These are phyloP conservation scores for Platyscapa corneri DNA, from an alignment of 1,140 invertebrate genomes.

Conservation along the genomic window DNA sequence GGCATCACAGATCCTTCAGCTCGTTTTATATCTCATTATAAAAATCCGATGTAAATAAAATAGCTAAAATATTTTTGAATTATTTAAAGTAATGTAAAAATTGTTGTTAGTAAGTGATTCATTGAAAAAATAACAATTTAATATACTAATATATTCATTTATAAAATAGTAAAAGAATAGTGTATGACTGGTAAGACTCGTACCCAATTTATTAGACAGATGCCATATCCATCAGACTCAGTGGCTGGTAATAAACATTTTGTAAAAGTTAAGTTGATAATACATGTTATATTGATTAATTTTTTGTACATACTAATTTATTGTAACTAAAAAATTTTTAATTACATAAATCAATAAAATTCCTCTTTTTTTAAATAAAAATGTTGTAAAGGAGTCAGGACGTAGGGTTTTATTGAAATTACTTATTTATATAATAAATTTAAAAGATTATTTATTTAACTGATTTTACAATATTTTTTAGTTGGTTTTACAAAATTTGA, in stretches of 20 bases:
- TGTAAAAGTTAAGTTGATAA: not conserved
- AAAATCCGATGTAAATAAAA: constrained; percentile 61
- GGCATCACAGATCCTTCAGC: constrained; percentile 85
- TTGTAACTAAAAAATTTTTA: too few species aligned
- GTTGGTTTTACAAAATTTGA: too few species aligned
- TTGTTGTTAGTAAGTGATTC: not conserved
- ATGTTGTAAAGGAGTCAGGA: too few species aligned
- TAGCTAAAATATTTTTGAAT: not conserved
- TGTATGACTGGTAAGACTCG: constrained; percentile 73
- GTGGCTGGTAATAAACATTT: constrained; percentile 58
- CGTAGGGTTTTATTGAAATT: too few species aligned
- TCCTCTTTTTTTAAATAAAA: too few species aligned
- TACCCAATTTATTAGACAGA: constrained; percentile 75
- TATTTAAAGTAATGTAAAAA: not conserved
- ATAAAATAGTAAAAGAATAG: constrained; percentile 53
- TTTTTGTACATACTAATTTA: too few species aligned
- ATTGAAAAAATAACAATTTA: not conserved
- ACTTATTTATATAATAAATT: too few species aligned
- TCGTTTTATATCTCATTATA: constrained; percentile 84
- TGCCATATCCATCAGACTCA: constrained; percentile 75
- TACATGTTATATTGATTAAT: too few species aligned
- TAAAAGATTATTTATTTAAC: too few species aligned
- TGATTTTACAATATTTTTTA: too few species aligned
- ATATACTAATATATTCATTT: not conserved
- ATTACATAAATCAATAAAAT: too few species aligned